Base-by-base conservation (phyloP, 2,797 vertebrate species). In the Onychomys torridus region DNA sequence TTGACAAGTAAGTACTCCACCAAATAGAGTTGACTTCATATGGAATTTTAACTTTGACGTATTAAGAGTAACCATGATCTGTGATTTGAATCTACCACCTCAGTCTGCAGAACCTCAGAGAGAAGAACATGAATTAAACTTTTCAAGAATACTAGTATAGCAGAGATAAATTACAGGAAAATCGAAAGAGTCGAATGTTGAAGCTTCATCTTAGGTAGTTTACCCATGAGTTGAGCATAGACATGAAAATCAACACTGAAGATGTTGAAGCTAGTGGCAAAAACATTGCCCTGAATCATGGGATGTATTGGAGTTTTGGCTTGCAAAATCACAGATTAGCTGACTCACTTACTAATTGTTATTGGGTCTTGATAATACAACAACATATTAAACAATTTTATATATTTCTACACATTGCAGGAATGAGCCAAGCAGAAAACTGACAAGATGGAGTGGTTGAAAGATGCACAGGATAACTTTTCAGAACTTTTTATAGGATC, bases 281-380 rank as follows among this genome's bases (percentile, higher is more conserved):
- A 52, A 55, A 1, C 29, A 76, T 5, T 94, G 29, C 1, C 27
- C 29, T 17, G 6, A 40, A 14, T 25, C n/a, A 59, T 69, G 1
- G 16, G 0, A 61, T 76, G 8, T 57, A 25, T n/a, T 55, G 83
- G 21, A 75, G 37, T 29, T 76, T 85, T 90, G 69, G 2, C 13
- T 84, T 37, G 1, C 10, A 46, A 10, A 71, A 63, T 1, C 0
- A 21, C 91, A 0, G 0, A 1, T 69, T 2, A 43, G 4, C 9
- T 55, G 19, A 83, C 7, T 67, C 32, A 27, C 55, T 29, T 73
- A 69, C n/a, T 23, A 59, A 46, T n/a, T 73, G 6, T 12, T 87
- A 43, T 16, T 63, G 43, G 7, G 16, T 81, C 27, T 81, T 23
- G 0, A 17, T 43, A 52, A 93, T 67, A 4, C 23, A 16, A 5